These are phyloP conservation scores for Hetaerina americana DNA, from an alignment of 1,140 invertebrate species.

Conservation along the genomic window DNA sequence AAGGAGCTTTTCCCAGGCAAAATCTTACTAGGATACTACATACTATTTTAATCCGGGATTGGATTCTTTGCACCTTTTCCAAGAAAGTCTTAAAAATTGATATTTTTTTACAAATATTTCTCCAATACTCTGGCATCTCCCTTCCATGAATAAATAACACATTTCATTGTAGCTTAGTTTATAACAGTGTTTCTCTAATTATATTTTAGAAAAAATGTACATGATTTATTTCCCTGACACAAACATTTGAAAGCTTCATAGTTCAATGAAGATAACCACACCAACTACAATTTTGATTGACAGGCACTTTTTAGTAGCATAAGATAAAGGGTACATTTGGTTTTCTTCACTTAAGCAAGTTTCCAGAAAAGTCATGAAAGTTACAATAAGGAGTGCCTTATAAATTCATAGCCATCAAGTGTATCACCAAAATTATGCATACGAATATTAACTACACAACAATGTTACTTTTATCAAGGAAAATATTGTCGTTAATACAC, in stretches of 20 bases:
- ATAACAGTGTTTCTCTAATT: neutral
- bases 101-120: too few relatives aligned
- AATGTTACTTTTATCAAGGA: neutral
- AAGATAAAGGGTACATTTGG: neutral
- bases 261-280: neutral
- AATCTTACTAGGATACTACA: too few relatives aligned
- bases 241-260: neutral
- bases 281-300: neutral
- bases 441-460: neutral
- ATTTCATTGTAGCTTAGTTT: neutral
- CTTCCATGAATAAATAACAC: neutral
- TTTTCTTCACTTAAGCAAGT: neutral
- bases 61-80: too few relatives aligned
- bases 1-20: too few relatives aligned
- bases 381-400: neutral
- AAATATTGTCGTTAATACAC: neutral
- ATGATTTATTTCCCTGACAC: neutral
- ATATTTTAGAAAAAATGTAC: neutral
- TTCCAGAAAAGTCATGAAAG: neutral
- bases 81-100: too few relatives aligned
- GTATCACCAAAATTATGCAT: neutral
- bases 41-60: too few relatives aligned
- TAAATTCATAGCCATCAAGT: neutral
- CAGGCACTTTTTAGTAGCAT: neutral
- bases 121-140: too few relatives aligned